Conservation (phyloP, 2,797 vertebrate species). For the Pseudochromis fuscus region DNA sequence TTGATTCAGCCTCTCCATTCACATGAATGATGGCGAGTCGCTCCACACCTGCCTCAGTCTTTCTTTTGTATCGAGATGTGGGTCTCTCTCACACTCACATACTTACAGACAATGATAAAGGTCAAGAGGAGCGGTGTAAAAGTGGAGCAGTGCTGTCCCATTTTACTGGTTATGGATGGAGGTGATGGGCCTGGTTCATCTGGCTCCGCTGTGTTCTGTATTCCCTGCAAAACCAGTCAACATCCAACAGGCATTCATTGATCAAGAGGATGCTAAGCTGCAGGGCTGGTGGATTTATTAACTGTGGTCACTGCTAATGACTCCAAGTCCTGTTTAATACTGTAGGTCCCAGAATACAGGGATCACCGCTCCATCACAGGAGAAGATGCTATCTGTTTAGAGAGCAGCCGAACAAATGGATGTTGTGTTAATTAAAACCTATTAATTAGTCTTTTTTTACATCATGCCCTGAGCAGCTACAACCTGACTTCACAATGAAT, state of each 20-base stretch:
- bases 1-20: conserved; percentile 27
- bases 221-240: conserved; percentile 20
- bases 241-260: conserved; percentile 37
- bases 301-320: neutral
- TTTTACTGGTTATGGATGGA: conserved; percentile 63
- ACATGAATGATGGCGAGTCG: conserved; percentile 49
- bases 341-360: neutral
- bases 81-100: conserved; percentile 19
- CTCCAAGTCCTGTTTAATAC: neutral
- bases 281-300: neutral
- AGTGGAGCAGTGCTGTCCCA: conserved; percentile 66
- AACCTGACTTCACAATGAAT: conserved; percentile 1
- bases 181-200: conserved; percentile 41
- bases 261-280: too few relatives aligned
- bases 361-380: neutral
- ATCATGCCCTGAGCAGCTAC: neutral
- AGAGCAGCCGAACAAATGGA: neutral
- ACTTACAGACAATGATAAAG: conserved; percentile 43
- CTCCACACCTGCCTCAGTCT: conserved; percentile 35
- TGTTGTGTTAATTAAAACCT: neutral
- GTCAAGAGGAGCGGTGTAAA: conserved; percentile 57
- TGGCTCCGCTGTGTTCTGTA: conserved; percentile 17
- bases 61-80: conserved; percentile 36
- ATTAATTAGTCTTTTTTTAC: neutral
- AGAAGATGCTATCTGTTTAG: neutral